Evolutionary conservation across 2,113 vertebrate genomes (phyloP).

Genomic region (Podocnemis expansa): DNA sequence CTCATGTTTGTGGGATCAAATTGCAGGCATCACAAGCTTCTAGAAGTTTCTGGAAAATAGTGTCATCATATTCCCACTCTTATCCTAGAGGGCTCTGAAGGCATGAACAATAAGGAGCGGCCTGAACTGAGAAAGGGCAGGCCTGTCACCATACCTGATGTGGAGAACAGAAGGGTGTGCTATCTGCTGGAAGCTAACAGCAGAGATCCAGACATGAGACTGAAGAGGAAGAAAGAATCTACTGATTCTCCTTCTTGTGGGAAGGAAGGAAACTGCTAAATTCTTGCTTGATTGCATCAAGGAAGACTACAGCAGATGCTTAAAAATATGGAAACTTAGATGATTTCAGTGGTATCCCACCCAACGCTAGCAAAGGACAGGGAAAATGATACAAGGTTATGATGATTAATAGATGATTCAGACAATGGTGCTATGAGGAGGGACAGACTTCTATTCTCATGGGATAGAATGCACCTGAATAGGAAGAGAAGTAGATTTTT

Average conservation of each 20-base stretch:
- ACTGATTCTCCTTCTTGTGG: too few relatives aligned
- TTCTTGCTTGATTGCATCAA: neutral
- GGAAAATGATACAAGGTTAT: neutral
- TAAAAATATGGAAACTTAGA: neutral
- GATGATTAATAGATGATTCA: neutral
- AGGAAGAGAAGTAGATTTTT: neutral
- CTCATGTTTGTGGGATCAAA: too few relatives aligned
- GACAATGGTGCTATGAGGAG: neutral
- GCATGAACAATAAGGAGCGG: neutral
- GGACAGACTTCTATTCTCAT: neutral
- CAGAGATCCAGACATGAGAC: neutral
- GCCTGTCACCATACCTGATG: neutral
- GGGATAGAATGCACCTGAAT: neutral
- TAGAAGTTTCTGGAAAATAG: too few relatives aligned
- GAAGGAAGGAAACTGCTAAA: neutral
- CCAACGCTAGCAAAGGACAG: neutral
- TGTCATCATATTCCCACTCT: too few relatives aligned
- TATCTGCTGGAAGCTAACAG: neutral
- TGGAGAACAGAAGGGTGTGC: neutral
- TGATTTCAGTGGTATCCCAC: neutral
- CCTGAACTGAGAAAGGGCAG: neutral
- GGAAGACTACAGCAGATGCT: neutral
- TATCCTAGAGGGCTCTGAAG: neutral
- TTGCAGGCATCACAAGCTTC: too few relatives aligned
- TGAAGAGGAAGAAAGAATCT: neutral